Conservation (phyloP, 2,888 invertebrate genomes). For the Galerucella nymphaeae region DNA sequence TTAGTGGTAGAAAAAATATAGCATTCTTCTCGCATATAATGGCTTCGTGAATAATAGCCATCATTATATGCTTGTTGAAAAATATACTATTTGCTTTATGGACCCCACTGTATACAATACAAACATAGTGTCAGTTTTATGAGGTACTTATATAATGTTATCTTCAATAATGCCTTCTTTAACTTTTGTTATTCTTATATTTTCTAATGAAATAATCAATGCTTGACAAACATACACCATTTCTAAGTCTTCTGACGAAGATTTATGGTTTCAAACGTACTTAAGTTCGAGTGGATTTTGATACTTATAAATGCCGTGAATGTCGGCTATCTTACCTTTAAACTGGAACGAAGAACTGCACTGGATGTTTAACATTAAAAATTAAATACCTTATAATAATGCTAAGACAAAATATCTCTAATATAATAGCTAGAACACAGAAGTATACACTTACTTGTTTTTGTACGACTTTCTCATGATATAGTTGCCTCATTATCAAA, state of each 20-base stretch:
- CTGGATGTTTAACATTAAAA: neutral
- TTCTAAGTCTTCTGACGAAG: conserved; percentile 11
- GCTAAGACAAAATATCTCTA: no score
- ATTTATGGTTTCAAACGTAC: conserved; percentile 17
- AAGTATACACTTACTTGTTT: no score
- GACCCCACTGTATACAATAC: no score
- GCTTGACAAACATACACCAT: conserved; percentile 18
- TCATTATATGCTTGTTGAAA: no score
- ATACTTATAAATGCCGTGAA: conserved; percentile 5
- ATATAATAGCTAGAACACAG: no score
- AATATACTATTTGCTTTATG: no score
- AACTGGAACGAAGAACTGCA: conserved; percentile 6
- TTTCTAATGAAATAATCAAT: conserved; percentile 14
- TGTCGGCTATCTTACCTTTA: conserved; percentile 2
- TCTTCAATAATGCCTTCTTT: neutral
- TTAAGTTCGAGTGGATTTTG: conserved; percentile 12
- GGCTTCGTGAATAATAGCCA: no score
- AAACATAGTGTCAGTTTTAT: neutral
- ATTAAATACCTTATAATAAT: no score
- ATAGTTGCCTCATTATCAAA: no score
- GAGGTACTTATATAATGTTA: neutral
- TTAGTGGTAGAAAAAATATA: no score
- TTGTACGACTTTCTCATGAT: no score
- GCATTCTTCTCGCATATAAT: no score
- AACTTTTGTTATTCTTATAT: conserved; percentile 3